Percentiles rank a stretch among this genome's conserved stretches.
phyloP scores from a whole-genome alignment of 2,797 vertebrate species.

The Brotula barbata region DNA sequence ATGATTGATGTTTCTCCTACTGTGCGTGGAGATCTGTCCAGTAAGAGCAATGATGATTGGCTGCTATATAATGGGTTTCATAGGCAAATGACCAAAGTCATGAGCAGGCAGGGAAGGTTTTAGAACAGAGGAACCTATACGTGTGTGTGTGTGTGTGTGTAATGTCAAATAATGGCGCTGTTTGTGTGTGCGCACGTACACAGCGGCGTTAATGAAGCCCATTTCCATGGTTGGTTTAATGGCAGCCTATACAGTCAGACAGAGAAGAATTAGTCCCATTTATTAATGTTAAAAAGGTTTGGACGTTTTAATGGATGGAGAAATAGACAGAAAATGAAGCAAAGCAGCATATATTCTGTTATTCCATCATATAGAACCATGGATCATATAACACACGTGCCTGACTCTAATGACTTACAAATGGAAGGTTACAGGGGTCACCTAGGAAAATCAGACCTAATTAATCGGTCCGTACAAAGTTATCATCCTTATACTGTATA shows the following conservation, averaged over 20 bases:
- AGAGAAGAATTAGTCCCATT: conserved; percentile 67
- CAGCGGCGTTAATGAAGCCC: conserved; percentile 63
- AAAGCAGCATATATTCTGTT: conserved; percentile 41
- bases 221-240: conserved; percentile 69
- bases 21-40: conserved; percentile 56
- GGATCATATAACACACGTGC: conserved; percentile 20
- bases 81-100: conserved; percentile 70
- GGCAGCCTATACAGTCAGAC: conserved; percentile 57
- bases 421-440: conserved; percentile 32
- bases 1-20: conserved; percentile 75
- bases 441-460: conserved; percentile 23
- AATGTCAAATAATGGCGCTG: conserved; percentile 9
- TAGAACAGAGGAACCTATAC: conserved; percentile 38
- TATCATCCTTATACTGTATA: conserved; percentile 16
- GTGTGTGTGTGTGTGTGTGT: conserved; percentile 22
- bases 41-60: conserved; percentile 74
- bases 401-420: conserved; percentile 24
- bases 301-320: conserved; percentile 66
- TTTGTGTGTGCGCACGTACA: conserved; percentile 22
- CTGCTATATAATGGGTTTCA: conserved; percentile 71
- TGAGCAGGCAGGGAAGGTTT: conserved; percentile 60
- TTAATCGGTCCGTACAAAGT: conserved; percentile 25
- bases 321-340: conserved; percentile 61
- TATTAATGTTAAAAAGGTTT: conserved; percentile 71
- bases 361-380: conserved; percentile 32